Evolutionary conservation across 2,797 vertebrate species (phyloP).

Genomic region (Novumbra hubbsi): DNA sequence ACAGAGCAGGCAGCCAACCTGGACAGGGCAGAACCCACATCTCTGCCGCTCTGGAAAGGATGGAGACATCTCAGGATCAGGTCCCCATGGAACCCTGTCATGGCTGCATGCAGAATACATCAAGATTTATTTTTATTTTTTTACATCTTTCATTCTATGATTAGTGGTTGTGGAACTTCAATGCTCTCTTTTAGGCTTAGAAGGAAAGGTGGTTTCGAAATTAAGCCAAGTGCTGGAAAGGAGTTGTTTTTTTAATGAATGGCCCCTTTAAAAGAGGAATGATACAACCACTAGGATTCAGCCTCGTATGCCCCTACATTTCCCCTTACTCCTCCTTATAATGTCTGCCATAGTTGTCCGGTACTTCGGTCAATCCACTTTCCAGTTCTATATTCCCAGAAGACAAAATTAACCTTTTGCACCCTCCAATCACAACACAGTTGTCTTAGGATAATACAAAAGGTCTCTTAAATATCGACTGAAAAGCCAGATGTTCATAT

Average conservation of each 20-base stretch:
- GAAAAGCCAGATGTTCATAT: slow-evolving; percentile 9
- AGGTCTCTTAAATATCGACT: slow-evolving; percentile 17
- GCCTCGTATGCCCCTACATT: slow-evolving; percentile 1
- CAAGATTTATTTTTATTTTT: background rate
- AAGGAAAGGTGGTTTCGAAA: background rate
- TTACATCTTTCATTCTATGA: background rate
- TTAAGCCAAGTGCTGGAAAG: background rate
- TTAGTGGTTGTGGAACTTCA: slow-evolving; percentile 8
- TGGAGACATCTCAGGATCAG: background rate
- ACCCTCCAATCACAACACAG: slow-evolving; percentile 20
- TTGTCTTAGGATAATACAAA: slow-evolving; percentile 32
- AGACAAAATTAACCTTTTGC: slow-evolving; percentile 21
- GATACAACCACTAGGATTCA: background rate
- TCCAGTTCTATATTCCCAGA: background rate
- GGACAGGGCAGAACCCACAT: background rate
- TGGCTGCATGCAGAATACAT: background rate
- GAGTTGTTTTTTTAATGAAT: background rate
- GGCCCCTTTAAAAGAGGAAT: background rate
- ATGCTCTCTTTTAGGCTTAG: slow-evolving; percentile 19
- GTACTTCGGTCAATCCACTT: background rate
- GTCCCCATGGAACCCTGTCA: slow-evolving; percentile 17
- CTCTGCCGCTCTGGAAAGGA: background rate
- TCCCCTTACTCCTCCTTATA: slow-evolving; percentile 9
- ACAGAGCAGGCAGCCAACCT: slow-evolving; percentile 27
- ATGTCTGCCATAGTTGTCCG: background rate